Evolutionary conservation across 2,113 vertebrate species (phyloP), one percentile per base, ranked within the genome.

Genomic region (Haemorhous mexicanus): DNA sequence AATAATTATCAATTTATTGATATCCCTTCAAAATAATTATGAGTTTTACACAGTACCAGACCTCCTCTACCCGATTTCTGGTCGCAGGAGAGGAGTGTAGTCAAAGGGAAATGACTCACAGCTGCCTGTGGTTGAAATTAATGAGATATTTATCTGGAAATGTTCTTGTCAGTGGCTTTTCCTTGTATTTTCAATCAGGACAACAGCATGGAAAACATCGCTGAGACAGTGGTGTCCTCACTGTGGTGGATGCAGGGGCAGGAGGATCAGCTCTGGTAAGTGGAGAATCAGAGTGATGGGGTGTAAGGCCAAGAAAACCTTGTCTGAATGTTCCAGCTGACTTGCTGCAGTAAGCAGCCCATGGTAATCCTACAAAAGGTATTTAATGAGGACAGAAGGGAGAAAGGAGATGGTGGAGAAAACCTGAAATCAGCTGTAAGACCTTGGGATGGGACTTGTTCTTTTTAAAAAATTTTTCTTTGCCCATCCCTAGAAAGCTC

Each of bases 91-190:
- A 90, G 50, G 83, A 90, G 23, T 20, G 26, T 47, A 90, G 90
- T 80, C 76, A 76, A 89, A 73, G 86, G 88, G 90, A 96, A 95
- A 73, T 94, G 92, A 97, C 83, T 97, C 96, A 96, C 1, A 4
- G 78, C 73, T 93, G 94, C 83, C 73, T 90, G 90, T 82, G 76
- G 83, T 79, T 84, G 64, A 92, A 96, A 88, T 92, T 90, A 93
- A 96, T 92, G 79, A 93, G 88, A 43, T 84, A 64, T 64, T 93
- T 93, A 90, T 94, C 77, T 78, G 76, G 64, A 91, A 92, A 79
- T 81, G 69, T 56, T 85, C 62, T 67, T 85, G 78, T 75, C 32
- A 43, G 47, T 86, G 75, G 58, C 76, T 90, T 88, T 73, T 70
- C 85, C 92, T 83, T 88, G 44, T 83, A 84, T 89, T 70, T 74